A percentile compares a stretch with the other conserved stretches of the same genome.
phyloP scores from a whole-genome alignment of 2,113 vertebrate species.

The Spea bombifrons region DNA sequence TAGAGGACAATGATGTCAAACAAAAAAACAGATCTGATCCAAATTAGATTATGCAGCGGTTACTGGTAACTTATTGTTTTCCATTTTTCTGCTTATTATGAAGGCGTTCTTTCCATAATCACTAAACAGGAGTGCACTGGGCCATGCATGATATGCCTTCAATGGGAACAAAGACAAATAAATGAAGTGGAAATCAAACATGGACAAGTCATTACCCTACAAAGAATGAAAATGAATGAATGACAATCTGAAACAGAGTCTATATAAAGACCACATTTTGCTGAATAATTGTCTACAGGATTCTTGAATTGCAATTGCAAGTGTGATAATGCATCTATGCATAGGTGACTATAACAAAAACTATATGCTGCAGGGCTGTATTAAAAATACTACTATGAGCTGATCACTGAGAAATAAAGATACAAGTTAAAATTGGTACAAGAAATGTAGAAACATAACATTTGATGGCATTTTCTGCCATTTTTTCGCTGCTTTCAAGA shows the following conservation, averaged over 20 bases:
- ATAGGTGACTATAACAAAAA: too few relatives aligned
- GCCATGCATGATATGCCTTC: constrained; percentile 34
- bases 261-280: constrained; percentile 8
- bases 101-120: constrained; percentile 21
- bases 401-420: too few relatives aligned
- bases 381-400: too few relatives aligned
- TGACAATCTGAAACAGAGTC: constrained; percentile 7
- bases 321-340: too few relatives aligned
- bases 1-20: background rate
- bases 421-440: too few relatives aligned
- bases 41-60: constrained; percentile 6
- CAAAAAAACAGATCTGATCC: constrained; percentile 2
- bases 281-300: background rate
- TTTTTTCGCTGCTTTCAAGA: too few relatives aligned
- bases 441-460: too few relatives aligned
- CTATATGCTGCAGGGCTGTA: too few relatives aligned
- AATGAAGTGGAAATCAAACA: constrained; percentile 43
- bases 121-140: constrained; percentile 30
- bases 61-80: constrained; percentile 30
- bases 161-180: constrained; percentile 37
- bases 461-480: too few relatives aligned
- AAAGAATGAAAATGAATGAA: background rate
- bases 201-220: constrained; percentile 22
- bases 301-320: too few relatives aligned
- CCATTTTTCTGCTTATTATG: constrained; percentile 24